Percentiles rank a stretch among this genome's conserved stretches.
Conservation (phyloP, 1,140 invertebrate genomes). For the Pseudomyrmex flavicornis region DNA sequence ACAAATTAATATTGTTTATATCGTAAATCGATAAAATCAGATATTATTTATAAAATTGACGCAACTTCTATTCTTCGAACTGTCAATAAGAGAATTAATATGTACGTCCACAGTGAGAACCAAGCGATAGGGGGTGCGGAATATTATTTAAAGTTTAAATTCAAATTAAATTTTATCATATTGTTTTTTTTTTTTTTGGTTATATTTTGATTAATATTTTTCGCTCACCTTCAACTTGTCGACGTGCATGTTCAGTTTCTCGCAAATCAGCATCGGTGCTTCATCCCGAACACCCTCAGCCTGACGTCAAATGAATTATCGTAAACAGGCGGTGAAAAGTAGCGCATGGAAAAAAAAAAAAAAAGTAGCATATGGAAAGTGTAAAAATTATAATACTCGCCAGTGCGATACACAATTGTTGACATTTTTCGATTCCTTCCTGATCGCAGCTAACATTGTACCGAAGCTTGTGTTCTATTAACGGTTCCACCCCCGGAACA, state of each 20-base stretch:
- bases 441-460: constrained; percentile 67
- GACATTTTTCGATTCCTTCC: constrained; percentile 66
- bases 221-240: constrained; percentile 66
- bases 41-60: too few relatives aligned
- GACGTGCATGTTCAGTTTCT: constrained; percentile 66
- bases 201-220: background rate
- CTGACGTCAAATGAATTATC: constrained; percentile 33
- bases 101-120: too few relatives aligned
- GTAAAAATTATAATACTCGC: constrained; percentile 49
- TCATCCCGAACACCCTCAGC: constrained; percentile 62
- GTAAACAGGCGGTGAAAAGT: background rate
- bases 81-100: too few relatives aligned
- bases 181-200: too few relatives aligned
- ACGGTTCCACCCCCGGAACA: constrained; percentile 56
- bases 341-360: background rate
- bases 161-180: too few relatives aligned
- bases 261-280: constrained; percentile 70
- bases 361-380: background rate
- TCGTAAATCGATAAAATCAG: too few relatives aligned
- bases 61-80: too few relatives aligned
- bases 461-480: constrained; percentile 67
- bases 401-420: constrained; percentile 67
- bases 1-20: too few relatives aligned
- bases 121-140: too few relatives aligned
- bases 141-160: too few relatives aligned